These are phyloP conservation scores for Drosophila stalkeri DNA, from an alignment of 2,888 invertebrate genomes.

Conservation along the genomic window DNA sequence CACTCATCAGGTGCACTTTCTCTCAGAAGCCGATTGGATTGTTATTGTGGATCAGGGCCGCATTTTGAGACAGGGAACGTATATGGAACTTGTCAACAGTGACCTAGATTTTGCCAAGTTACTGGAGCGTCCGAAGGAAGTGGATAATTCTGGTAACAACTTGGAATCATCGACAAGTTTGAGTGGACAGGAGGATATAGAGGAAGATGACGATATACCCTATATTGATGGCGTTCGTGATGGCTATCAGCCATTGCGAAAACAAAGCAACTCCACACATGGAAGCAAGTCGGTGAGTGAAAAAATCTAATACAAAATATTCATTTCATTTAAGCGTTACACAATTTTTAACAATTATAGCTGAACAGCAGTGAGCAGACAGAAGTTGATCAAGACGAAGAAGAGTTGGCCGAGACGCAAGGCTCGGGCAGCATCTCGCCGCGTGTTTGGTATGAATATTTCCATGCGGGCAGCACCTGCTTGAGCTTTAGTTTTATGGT, in stretches of 20 bases:
- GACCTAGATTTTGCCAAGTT: conserved; percentile 86
- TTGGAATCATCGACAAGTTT: conserved; percentile 29
- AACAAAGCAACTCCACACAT: conserved; percentile 66
- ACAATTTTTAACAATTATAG: conserved; percentile 40
- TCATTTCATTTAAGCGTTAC: neutral
- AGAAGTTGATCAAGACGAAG: conserved; percentile 65
- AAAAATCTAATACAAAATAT: neutral
- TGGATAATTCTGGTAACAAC: conserved; percentile 48
- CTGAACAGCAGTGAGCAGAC: conserved; percentile 74
- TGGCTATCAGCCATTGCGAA: conserved; percentile 80
- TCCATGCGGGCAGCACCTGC: conserved; percentile 86
- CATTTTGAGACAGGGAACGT: conserved; percentile 85
- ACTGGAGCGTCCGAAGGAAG: conserved; percentile 82
- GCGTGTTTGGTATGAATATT: conserved; percentile 85
- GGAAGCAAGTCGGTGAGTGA: conserved; percentile 78
- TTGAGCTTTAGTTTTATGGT: conserved; percentile 85
- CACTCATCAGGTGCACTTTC: conserved; percentile 92
- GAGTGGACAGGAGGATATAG: conserved; percentile 31
- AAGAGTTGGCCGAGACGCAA: conserved; percentile 83
- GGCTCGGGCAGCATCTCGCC: conserved; percentile 84
- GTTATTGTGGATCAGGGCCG: conserved; percentile 87
- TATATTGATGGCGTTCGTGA: conserved; percentile 84
- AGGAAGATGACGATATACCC: conserved; percentile 85
- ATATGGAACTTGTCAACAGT: conserved; percentile 85
- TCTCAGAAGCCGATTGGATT: conserved; percentile 88